Evolutionary conservation across 2,113 vertebrate species (phyloP), one percentile per base, ranked within the genome.

Genomic region (Talpa occidentalis): DNA sequence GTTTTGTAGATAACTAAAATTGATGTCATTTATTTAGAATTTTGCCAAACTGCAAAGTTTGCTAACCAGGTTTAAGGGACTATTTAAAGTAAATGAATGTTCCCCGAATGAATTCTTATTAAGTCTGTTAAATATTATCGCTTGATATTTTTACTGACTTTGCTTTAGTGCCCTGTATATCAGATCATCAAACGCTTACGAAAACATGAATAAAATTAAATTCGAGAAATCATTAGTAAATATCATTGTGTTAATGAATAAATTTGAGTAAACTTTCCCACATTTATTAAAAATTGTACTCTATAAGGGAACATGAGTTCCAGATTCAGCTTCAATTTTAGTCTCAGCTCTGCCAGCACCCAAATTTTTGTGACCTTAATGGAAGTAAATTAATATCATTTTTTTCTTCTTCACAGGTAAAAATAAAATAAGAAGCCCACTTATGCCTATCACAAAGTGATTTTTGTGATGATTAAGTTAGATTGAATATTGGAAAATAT

Each of bases 71-170:
- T 72, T 78, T 66, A 40, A 73, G 47, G 78, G 79, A 88, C 79
- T 28, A 87, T 62, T 83, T 84, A 56, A 79, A 74, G 28, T 32
- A 94, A 92, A 88, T 56, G 32, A 79, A 56, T 93, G 7, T 12
- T 59, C 77, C 40, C 52, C 26, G 79, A 90, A 56, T 70, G 26
- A 95, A 59, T 84, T 69, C 35, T 10, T 54, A 30, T 83, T 10
- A 40, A 69, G 6, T 15, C 28, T 67, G n/a, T 72, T 87, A 82
- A 73, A 77, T 87, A 3, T 47, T 52, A 59, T 80, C 80, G 26
- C 30, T 87, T 83, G 73, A 70, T 86, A 47, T 64, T 62, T 52
- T 66, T 77, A 24, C 44, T 91, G n/a, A 74, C 30, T 88, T 92
- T 77, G 32, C 82, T 47, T 88, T 83, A 62, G 1, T 85, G n/a